A percentile compares a stretch with the other conserved stretches of the same genome.
These are phyloP conservation scores for Scleropages formosus DNA, from an alignment of 2,797 vertebrate species.

Conservation along the genomic window DNA sequence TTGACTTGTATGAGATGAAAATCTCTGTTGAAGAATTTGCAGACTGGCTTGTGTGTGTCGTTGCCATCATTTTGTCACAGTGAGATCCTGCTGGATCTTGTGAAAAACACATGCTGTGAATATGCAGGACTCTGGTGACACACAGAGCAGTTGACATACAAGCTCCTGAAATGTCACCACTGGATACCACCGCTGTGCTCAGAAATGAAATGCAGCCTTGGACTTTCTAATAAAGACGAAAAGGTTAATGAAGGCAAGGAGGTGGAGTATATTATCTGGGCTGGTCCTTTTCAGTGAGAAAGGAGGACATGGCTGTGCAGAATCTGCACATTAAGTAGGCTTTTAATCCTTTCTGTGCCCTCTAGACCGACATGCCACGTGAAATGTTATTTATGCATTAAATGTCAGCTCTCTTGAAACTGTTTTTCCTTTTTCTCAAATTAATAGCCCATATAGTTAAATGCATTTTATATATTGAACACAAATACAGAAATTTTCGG, in stretches of 20 bases:
- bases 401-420: constrained; percentile 43
- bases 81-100: constrained; percentile 49
- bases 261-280: constrained; percentile 54
- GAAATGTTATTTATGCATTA: constrained; percentile 43
- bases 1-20: neutral
- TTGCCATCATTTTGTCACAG: constrained; percentile 35
- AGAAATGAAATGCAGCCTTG: constrained; percentile 40
- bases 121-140: constrained; percentile 54
- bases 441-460: constrained; percentile 29
- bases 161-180: constrained; percentile 69
- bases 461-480: constrained; percentile 11
- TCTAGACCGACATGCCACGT: constrained; percentile 25
- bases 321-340: constrained; percentile 38
- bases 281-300: constrained; percentile 48
- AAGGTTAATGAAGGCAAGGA: constrained; percentile 78
- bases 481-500: constrained; percentile 34
- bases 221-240: constrained; percentile 63
- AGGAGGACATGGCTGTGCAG: constrained; percentile 51
- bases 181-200: constrained; percentile 64
- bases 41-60: neutral
- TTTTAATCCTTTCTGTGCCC: constrained; percentile 39
- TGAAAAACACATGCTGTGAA: constrained; percentile 54
- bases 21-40: neutral
- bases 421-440: constrained; percentile 28
- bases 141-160: constrained; percentile 25